Conservation (phyloP, 2,113 vertebrate genomes). For the Rhinogobius similis region DNA sequence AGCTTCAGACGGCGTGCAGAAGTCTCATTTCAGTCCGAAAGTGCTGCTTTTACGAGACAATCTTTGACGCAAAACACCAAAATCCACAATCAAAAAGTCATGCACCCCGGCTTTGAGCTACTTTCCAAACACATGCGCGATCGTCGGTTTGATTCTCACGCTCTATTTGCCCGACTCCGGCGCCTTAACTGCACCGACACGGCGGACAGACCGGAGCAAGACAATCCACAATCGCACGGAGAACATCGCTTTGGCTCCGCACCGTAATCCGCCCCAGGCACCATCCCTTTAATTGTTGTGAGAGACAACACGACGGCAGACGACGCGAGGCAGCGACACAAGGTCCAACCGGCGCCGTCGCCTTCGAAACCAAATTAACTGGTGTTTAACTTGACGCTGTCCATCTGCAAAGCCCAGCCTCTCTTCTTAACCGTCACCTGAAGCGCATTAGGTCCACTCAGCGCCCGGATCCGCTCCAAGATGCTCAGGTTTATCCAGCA, state of each 20-base stretch:
- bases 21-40: too few relatives aligned
- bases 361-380: constrained; percentile 1
- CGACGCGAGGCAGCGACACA: not conserved
- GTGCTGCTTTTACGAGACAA: too few relatives aligned
- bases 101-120: too few relatives aligned
- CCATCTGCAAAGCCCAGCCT: not conserved
- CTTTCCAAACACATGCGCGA: too few relatives aligned
- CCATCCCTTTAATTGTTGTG: not conserved
- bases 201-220: not conserved
- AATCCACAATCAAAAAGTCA: too few relatives aligned
- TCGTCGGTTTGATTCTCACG: too few relatives aligned
- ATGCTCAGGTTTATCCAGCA: constrained; percentile 5
- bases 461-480: not conserved
- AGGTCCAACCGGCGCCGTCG: constrained; percentile 2
- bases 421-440: constrained; percentile 9
- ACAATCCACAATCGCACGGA: too few relatives aligned
- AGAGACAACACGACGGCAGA: not conserved
- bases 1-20: too few relatives aligned
- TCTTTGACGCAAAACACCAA: too few relatives aligned
- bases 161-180: too few relatives aligned
- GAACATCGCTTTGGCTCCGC: not conserved
- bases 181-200: not conserved
- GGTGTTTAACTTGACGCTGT: not conserved
- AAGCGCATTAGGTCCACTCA: not conserved
- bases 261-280: not conserved